Evolutionary conservation across 2,888 invertebrate genomes (phyloP).

Genomic region (Callinectes sapidus): DNA sequence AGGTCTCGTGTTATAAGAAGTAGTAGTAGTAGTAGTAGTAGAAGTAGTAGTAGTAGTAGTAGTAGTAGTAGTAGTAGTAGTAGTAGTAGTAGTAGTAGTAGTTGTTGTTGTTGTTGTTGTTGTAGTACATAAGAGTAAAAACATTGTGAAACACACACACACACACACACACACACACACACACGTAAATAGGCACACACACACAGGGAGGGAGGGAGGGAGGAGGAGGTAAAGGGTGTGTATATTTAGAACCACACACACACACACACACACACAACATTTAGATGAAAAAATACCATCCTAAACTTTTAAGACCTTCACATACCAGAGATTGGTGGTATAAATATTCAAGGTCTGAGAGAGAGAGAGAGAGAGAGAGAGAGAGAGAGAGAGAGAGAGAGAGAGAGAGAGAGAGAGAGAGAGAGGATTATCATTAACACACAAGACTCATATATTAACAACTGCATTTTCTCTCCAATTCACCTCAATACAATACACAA

Average conservation of each 20-base stretch:
- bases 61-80: constrained; percentile 31
- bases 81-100: neutral
- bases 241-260: neutral
- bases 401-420: constrained; percentile 53
- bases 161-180: constrained; percentile 24
- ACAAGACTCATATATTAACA: no score
- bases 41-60: neutral
- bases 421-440: neutral
- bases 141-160: neutral
- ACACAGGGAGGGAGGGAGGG: neutral
- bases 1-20: neutral
- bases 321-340: neutral
- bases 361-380: constrained; percentile 38
- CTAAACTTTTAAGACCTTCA: neutral
- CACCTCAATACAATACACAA: no score
- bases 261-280: neutral
- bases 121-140: neutral
- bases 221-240: neutral
- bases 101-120: no score
- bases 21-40: neutral
- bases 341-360: constrained; percentile 21
- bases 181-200: neutral
- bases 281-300: neutral
- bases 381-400: constrained; percentile 48
- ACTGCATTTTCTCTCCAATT: no score